Base-by-base conservation (phyloP, 2,113 vertebrate genomes). In the Carassius auratus region DNA sequence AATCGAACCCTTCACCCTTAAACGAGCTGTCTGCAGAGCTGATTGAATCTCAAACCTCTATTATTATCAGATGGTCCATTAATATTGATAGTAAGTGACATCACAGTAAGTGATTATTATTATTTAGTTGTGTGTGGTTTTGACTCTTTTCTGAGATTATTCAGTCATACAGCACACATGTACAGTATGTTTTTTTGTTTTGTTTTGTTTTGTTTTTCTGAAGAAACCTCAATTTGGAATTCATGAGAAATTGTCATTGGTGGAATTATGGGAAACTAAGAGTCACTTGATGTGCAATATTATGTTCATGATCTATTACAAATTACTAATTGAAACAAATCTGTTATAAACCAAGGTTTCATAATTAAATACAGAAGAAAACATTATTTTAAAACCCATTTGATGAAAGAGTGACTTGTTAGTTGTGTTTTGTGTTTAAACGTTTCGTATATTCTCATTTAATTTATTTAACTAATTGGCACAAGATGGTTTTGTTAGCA, bases 11-110 rank as follows among this genome's bases (percentile, higher is more conserved):
- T 64, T 88, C 87, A 71, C 21, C 73, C 1, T 14, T 85, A 7
- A 42, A 12, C n/a, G 21, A 33, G 62, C 71, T 88, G 13, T 17
- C 26, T n/a, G 15, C 76, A 23, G 12, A 66, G 30, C 21, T 85
- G 17, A 85, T 26, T 9, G 59, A 36, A 57, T 26, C 69, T 82
- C 17, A 50, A 14, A 26, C 9, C 5, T 77, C 84, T 17, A 0
- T 89, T 14, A 76, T 48, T 21, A 19, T 89, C 33, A 38, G 45
- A 42, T 89, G 88, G 85, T 26, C 79, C 15, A 68, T 89, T 64
- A 71, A 83, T 48, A n/a, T 89, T 38, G 86, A 89, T 33, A 74
- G 86, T 89, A n/a, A 86, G 88, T 84, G 30, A 50, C 15, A 68
- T 76, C 17, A 62, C 57, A 42, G 42, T 42, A 42, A 42, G 7